Base-by-base conservation (phyloP, 2,797 vertebrate species). In the Tolypeutes matacus region DNA sequence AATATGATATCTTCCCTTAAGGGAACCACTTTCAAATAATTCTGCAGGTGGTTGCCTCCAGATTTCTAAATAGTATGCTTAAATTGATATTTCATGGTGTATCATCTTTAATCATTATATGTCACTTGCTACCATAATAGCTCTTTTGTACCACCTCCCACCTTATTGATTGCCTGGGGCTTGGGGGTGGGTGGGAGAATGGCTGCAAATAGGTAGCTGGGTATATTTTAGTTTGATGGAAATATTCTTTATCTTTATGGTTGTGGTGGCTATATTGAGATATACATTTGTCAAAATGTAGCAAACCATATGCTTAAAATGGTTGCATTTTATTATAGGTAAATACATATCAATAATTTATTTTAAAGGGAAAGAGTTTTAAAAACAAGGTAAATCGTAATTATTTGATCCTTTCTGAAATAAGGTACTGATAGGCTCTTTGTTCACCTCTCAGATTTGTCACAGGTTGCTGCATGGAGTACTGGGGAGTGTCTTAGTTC, bases 391-490 rank as follows among this genome's bases (percentile, higher is more conserved):
- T 90, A 42, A 72, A 13, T 76, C 18, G 85, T 49, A 4, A 81
- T 90, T 86, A 77, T 87, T 92, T 88, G 95, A 65, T 95, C 20
- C 67, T 93, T 92, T 94, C 58, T 90, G 10, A 82, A 78, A 65
- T 81, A 82, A 89, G 13, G 3, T 89, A 34, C 42, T 75, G 34
- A 23, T 70, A 11, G 8, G 18, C 27, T 3, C 3, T 34, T 51
- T n/a, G 7, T 81, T 89, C 69, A 90, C 9, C 49, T 56, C 84
- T 36, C 42, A 93, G 70, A 81, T 83, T 78, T 95, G 73, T 82
- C 36, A 58, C 20, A 89, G 23, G n/a, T 93, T 86, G 46, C 29
- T 67, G 14, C 85, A 56, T 67, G 31, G 46, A 86, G 53, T 72
- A 84, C 69, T 23, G 2, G 56, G 18, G 8, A 12, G 21, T 51